Evolutionary conservation across 2,888 invertebrate genomes (phyloP).

Genomic region (Sycophila texana): DNA sequence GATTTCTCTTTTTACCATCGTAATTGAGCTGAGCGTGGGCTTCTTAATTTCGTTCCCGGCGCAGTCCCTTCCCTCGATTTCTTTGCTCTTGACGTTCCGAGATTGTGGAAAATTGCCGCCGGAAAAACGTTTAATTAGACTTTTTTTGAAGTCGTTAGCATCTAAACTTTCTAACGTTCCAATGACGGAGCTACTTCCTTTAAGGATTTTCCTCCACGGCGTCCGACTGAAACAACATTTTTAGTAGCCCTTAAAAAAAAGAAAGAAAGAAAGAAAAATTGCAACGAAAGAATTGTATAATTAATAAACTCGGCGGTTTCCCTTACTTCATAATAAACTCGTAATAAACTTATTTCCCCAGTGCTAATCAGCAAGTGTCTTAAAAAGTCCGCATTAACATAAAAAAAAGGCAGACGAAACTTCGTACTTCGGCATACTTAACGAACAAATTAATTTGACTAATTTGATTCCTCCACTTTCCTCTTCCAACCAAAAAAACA

Average conservation of each 20-base stretch:
- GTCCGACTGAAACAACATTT: not conserved
- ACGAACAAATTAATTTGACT: too few relatives aligned
- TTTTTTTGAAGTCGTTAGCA: slow-evolving; percentile 9
- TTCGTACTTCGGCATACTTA: too few relatives aligned
- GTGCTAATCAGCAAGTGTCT: too few relatives aligned
- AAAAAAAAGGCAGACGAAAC: too few relatives aligned
- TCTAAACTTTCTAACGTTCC: slow-evolving; percentile 29
- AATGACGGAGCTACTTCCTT: slow-evolving; percentile 17
- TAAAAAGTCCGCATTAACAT: too few relatives aligned
- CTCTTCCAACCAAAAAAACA: too few relatives aligned
- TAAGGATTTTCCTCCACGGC: not conserved
- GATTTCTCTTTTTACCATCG: slow-evolving; percentile 10
- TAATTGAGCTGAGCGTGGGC: slow-evolving; percentile 34
- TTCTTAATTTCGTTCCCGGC: slow-evolving; percentile 38
- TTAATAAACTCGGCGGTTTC: too few relatives aligned
- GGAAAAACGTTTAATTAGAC: slow-evolving; percentile 42
- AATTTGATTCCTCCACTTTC: too few relatives aligned
- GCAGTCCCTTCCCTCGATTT: slow-evolving; percentile 18
- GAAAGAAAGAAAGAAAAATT: too few relatives aligned
- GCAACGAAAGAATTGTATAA: too few relatives aligned
- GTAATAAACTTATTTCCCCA: too few relatives aligned
- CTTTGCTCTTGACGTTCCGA: slow-evolving; percentile 4
- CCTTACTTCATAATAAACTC: too few relatives aligned
- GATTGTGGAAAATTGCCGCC: slow-evolving; percentile 15
- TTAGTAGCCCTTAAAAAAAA: not conserved